phyloP scores from a whole-genome alignment of 2,888 invertebrate genomes.

The Patella caerulea region DNA sequence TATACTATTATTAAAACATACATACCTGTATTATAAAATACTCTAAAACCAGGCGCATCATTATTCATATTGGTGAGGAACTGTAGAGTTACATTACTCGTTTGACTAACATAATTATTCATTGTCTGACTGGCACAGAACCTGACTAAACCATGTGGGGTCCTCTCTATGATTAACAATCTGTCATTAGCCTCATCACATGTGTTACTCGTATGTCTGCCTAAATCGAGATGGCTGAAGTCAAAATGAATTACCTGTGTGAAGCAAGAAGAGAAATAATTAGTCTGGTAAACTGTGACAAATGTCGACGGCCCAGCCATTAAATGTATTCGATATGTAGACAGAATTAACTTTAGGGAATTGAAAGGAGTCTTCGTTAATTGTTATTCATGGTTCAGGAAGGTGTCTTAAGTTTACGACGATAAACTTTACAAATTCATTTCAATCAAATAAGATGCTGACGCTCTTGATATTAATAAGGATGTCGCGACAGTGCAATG shows the following conservation, averaged over 20 bases:
- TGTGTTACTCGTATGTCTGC: conserved; percentile 45
- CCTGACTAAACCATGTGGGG: conserved; percentile 37
- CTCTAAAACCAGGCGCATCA: conserved; percentile 64
- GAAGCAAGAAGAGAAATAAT: conserved; percentile 6
- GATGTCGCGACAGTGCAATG: too few species aligned
- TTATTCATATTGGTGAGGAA: conserved; percentile 57
- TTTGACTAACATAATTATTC: conserved; percentile 53
- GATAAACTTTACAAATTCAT: too few species aligned
- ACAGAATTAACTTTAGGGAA: too few species aligned
- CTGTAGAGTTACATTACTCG: conserved; percentile 51
- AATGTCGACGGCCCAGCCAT: too few species aligned
- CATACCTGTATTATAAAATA: conserved; percentile 62
- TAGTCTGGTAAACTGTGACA: background rate
- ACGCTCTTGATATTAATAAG: too few species aligned
- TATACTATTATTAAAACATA: background rate
- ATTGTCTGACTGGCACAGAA: conserved; percentile 56
- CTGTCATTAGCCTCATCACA: conserved; percentile 55
- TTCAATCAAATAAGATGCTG: too few species aligned
- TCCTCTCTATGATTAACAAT: conserved; percentile 52
- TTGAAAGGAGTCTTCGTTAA: too few species aligned
- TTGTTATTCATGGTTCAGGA: too few species aligned
- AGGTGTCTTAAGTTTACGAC: too few species aligned
- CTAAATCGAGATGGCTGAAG: conserved; percentile 63
- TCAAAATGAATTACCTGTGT: conserved; percentile 59
- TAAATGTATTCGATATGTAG: too few species aligned